Conservation (phyloP, 1,140 invertebrate genomes). For the Habropoda laboriosa region DNA sequence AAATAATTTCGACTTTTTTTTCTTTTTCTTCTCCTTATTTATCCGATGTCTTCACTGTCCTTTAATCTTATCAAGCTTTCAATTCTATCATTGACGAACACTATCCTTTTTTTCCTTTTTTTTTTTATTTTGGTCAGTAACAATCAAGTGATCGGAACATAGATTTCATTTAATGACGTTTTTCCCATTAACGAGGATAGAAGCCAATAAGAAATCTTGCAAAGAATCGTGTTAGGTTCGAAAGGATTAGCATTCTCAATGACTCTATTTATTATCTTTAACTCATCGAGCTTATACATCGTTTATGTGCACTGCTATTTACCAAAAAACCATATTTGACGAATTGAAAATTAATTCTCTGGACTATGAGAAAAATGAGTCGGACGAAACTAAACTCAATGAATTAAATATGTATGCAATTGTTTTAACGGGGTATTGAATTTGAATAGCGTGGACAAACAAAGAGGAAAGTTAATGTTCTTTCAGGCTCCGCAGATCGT, state of each 20-base stretch:
- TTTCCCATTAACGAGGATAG: background rate
- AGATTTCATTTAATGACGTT: too few relatives aligned
- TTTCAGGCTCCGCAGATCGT: conserved; percentile 60
- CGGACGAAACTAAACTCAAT: background rate
- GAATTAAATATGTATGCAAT: conserved; percentile 2
- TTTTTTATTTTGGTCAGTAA: background rate
- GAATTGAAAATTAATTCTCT: background rate
- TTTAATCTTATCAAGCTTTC: background rate
- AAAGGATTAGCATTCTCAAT: conserved; percentile 7
- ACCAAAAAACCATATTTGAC: too few relatives aligned
- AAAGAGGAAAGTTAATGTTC: conserved; percentile 31
- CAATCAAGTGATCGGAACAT: too few relatives aligned
- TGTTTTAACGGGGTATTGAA: background rate
- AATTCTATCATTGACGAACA: conserved; percentile 8
- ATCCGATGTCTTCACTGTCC: conserved; percentile 13
- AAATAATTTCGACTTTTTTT: background rate
- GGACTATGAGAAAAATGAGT: too few relatives aligned
- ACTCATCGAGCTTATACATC: background rate
- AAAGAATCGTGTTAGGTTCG: conserved; percentile 2
- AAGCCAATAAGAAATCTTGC: background rate
- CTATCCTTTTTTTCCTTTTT: background rate
- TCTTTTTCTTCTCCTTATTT: background rate
- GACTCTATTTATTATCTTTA: conserved; percentile 7
- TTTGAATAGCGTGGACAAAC: conserved; percentile 5
- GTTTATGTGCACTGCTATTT: background rate